These are phyloP conservation scores for Macaria notata DNA, from an alignment of 2,888 invertebrate species.

Conservation along the genomic window DNA sequence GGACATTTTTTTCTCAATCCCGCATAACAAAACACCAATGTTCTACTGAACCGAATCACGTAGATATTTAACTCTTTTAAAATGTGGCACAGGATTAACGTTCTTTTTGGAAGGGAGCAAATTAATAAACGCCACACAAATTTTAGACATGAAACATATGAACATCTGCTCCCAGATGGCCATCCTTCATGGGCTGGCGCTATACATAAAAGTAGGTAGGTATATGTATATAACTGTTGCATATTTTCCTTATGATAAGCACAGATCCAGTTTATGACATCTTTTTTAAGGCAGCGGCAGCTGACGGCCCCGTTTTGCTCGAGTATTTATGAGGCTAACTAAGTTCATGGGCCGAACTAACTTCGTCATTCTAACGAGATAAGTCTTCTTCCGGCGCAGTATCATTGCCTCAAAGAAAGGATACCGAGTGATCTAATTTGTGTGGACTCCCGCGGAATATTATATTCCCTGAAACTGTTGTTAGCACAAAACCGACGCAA, in stretches of 20 bases:
- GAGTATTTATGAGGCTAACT: conserved; percentile 45
- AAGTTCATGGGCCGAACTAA: conserved; percentile 44
- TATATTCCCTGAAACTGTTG: conserved; percentile 24
- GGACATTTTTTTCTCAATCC: conserved; percentile 42
- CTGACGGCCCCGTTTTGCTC: conserved; percentile 40
- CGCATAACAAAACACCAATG: conserved; percentile 31
- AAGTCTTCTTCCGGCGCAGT: conserved; percentile 36
- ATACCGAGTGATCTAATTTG: conserved; percentile 39
- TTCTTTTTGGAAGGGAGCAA: conserved; percentile 1
- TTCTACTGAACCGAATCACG: conserved; percentile 22
- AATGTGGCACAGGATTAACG: conserved; percentile 6
- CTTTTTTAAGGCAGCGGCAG: conserved; percentile 42
- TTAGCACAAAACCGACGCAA: conserved; percentile 15
- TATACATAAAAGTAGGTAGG: too few species aligned
- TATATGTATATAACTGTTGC: conserved; percentile 20
- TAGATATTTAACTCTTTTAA: conserved; percentile 9
- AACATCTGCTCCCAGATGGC: too few species aligned
- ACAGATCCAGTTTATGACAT: conserved; percentile 38
- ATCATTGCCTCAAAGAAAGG: conserved; percentile 42
- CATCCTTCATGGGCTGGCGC: too few species aligned
- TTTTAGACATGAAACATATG: too few species aligned
- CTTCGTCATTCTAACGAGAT: conserved; percentile 46
- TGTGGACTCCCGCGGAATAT: conserved; percentile 28
- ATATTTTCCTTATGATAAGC: conserved; percentile 38
- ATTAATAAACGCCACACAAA: neutral